These are phyloP conservation scores for Quadriops clusia DNA, from an alignment of 2,888 invertebrate genomes.

Conservation along the genomic window DNA sequence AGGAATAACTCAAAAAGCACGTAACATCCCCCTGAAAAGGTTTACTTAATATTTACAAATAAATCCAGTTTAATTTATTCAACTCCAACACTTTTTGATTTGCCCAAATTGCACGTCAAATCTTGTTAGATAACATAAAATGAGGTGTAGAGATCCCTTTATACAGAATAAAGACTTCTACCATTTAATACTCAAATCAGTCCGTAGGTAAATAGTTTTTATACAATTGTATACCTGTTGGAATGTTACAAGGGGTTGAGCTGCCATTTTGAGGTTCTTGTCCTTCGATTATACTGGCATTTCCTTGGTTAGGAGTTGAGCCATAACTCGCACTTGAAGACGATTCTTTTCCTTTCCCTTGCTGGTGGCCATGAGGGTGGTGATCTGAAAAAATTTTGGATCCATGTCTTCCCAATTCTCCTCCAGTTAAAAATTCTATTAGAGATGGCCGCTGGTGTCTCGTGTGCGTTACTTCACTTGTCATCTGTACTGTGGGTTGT, in stretches of 20 bases:
- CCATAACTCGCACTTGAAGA: constrained; percentile 33
- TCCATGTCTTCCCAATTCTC: constrained; percentile 29
- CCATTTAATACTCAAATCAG: no score
- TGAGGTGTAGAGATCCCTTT: no score
- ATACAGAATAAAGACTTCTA: no score
- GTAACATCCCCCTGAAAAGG: no score
- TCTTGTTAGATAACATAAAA: no score
- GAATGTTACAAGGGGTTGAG: constrained; percentile 11
- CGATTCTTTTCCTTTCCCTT: constrained; percentile 31
- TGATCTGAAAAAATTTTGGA: constrained; percentile 24
- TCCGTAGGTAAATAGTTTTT: no score
- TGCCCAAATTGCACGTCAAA: no score
- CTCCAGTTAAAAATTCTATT: constrained; percentile 55
- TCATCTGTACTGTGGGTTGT: constrained; percentile 38
- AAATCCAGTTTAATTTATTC: no score
- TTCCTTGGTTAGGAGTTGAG: constrained; percentile 31
- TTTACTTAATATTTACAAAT: no score
- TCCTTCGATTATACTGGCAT: constrained; percentile 27
- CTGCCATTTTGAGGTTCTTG: constrained; percentile 20
- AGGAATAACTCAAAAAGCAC: no score
- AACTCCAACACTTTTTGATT: no score
- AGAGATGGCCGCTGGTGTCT: constrained; percentile 53
- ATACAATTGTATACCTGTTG: constrained; percentile 14
- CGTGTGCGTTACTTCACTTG: constrained; percentile 34
- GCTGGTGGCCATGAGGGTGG: constrained; percentile 10